These are phyloP conservation scores for Peucedramus taeniatus DNA, from an alignment of 2,113 vertebrate genomes.

Conservation along the genomic window DNA sequence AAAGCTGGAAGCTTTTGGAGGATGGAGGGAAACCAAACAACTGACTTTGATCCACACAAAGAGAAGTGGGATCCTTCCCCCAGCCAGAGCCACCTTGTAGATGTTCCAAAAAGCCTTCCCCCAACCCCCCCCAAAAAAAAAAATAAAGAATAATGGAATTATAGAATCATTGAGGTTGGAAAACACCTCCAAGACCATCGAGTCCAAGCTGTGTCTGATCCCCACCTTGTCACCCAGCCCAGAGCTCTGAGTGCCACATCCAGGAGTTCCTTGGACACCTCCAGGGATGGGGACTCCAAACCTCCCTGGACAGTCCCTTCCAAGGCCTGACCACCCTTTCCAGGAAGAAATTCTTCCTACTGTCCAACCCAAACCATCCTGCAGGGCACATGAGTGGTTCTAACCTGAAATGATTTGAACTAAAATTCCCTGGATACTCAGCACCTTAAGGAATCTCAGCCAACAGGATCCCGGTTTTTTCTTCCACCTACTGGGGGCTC, in stretches of 20 bases:
- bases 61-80: neutral
- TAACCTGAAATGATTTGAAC: neutral
- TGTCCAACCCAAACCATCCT: neutral
- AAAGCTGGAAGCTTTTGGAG: neutral
- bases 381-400: neutral
- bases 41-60: neutral
- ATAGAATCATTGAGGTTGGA: neutral
- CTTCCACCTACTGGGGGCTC: too few species aligned
- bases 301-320: neutral
- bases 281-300: neutral
- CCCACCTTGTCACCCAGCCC: neutral
- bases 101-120: neutral
- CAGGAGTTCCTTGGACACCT: neutral
- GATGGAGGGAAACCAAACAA: neutral
- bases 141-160: neutral
- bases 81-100: neutral
- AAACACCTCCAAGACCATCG: fast-evolving
- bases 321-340: fast-evolving
- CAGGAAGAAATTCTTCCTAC: neutral
- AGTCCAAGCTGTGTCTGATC: fast-evolving
- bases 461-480: neutral
- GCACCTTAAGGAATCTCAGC: neutral
- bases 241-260: fast-evolving
- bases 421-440: neutral
- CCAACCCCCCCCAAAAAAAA: neutral